Conservation (phyloP, 2,797 vertebrate genomes). For the Smutsia temminckii region DNA sequence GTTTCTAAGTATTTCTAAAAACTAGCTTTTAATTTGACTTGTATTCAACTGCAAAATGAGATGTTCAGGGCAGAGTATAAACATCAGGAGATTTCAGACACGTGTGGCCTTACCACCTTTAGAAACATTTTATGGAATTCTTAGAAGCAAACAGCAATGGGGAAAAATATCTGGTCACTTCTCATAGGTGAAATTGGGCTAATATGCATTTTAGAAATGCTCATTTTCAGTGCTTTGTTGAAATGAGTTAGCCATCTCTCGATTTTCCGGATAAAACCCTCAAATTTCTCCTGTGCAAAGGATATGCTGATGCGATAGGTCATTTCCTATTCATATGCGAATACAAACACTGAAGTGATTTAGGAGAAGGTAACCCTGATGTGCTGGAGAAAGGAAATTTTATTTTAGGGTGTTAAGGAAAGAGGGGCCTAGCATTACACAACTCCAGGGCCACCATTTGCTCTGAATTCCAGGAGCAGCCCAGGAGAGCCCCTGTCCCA, state of each 20-base stretch:
- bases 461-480: background rate
- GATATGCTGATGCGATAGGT: background rate
- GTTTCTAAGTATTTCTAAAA: conserved; percentile 62
- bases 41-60: conserved; percentile 46
- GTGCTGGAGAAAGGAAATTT: conserved; percentile 33
- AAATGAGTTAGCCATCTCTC: conserved; percentile 19
- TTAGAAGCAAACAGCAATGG: background rate
- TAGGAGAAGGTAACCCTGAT: background rate
- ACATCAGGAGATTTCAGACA: conserved; percentile 52
- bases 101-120: background rate
- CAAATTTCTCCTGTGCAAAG: background rate
- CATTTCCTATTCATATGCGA: conserved; percentile 43
- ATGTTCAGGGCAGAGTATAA: conserved; percentile 33
- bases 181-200: background rate
- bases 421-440: background rate
- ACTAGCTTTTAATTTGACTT: conserved; percentile 46
- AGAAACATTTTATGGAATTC: conserved; percentile 50
- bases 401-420: background rate
- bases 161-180: background rate
- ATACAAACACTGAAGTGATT: background rate
- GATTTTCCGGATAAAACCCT: conserved; percentile 47
- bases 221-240: background rate
- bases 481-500: background rate
- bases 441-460: background rate
- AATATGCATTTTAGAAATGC: background rate